These are phyloP conservation scores for Platyscapa corneri DNA, from an alignment of 1,140 invertebrate species.

Conservation along the genomic window DNA sequence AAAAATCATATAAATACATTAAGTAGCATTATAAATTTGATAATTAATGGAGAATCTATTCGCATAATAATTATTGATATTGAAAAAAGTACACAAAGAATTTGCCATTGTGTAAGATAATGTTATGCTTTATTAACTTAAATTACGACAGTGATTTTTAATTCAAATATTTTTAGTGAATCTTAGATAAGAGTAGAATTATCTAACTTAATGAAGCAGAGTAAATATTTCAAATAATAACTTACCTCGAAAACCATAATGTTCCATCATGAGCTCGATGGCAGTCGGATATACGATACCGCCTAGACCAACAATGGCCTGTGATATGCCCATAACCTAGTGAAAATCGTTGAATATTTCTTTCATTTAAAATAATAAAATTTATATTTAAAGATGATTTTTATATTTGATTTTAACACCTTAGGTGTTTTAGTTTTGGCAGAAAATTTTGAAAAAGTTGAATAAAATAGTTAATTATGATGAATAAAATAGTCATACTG, in stretches of 20 bases:
- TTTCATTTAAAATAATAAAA: neutral
- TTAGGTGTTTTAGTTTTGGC: no score
- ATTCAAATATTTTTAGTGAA: neutral
- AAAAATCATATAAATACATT: no score
- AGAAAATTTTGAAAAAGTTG: no score
- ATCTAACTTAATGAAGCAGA: neutral
- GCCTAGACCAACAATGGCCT: constrained; percentile 67
- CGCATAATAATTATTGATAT: neutral
- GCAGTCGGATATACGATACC: constrained; percentile 68
- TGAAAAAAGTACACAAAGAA: neutral
- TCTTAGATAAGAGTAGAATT: neutral
- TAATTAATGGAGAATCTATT: no score
- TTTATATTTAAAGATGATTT: neutral
- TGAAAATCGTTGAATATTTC: neutral
- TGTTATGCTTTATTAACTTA: neutral
- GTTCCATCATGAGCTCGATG: constrained; percentile 65
- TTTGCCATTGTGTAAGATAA: neutral
- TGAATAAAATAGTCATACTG: no score
- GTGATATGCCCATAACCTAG: constrained; percentile 69
- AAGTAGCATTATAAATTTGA: no score
- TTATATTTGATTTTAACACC: no score
- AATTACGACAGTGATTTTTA: neutral
- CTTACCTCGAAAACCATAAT: constrained; percentile 69
- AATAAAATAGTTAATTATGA: no score
- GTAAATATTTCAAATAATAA: neutral